Evolutionary conservation across 2,797 vertebrate species (phyloP).

Genomic region (Amazona ochrocephala): DNA sequence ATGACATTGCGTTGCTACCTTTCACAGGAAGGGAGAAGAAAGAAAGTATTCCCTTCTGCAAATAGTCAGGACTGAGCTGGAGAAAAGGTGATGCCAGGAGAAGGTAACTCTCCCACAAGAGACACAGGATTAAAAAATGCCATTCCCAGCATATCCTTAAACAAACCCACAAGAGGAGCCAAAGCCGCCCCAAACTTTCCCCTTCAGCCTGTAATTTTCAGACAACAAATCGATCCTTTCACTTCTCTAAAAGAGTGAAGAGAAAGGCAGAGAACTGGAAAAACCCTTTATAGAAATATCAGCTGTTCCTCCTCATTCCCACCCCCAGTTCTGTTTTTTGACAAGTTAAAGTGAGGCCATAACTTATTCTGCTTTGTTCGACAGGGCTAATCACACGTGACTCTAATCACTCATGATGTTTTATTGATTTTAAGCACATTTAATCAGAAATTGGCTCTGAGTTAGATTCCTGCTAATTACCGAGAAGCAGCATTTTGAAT

Average conservation of each 20-base stretch:
- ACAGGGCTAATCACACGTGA: slow-evolving; percentile 78
- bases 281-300: slow-evolving; percentile 67
- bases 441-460: slow-evolving; percentile 81
- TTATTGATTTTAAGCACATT: slow-evolving; percentile 84
- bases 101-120: not conserved
- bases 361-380: slow-evolving; percentile 77
- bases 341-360: slow-evolving; percentile 75
- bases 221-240: slow-evolving; percentile 55
- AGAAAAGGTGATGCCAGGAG: not conserved
- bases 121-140: not conserved
- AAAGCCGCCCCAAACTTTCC: slow-evolving; percentile 54
- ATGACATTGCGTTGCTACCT: not conserved
- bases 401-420: slow-evolving; percentile 81
- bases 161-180: slow-evolving; percentile 43
- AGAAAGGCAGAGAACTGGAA: slow-evolving; percentile 53
- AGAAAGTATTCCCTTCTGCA: not conserved
- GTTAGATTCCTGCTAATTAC: slow-evolving; percentile 82
- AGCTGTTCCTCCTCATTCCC: slow-evolving; percentile 68
- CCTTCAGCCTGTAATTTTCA: slow-evolving; percentile 65
- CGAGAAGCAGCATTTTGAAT: slow-evolving; percentile 77
- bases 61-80: not conserved
- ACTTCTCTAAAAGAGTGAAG: slow-evolving; percentile 33
- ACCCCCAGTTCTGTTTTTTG: slow-evolving; percentile 69
- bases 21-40: not conserved
- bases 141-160: slow-evolving; percentile 39